Conservation (phyloP, 2,797 vertebrate genomes). For the Phaenicophaeus curvirostris region DNA sequence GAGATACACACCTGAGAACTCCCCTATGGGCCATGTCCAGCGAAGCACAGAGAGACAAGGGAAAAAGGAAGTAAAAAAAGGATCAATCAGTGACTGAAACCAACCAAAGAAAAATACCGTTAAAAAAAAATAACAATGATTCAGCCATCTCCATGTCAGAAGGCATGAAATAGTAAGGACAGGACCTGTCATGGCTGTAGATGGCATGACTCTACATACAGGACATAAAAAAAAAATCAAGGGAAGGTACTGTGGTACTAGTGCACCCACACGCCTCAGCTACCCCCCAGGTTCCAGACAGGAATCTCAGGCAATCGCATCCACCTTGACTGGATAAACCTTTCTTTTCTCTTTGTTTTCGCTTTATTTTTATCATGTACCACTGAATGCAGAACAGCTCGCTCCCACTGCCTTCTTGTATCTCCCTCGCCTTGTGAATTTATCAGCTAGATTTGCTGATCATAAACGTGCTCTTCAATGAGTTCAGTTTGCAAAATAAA, state of each 20-base stretch:
- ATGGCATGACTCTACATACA: slow-evolving; percentile 39
- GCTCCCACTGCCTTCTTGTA: background rate
- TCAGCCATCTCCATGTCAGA: slow-evolving; percentile 72
- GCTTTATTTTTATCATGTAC: background rate
- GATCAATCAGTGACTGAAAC: slow-evolving; percentile 87
- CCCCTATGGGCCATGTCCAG: slow-evolving; percentile 91
- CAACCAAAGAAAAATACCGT: slow-evolving; percentile 72
- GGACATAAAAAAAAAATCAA: background rate
- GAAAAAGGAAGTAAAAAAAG: slow-evolving; percentile 77
- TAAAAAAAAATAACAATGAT: slow-evolving; percentile 65
- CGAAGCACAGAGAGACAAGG: slow-evolving; percentile 84
- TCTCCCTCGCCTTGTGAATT: background rate
- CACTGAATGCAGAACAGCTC: background rate
- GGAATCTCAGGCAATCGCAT: background rate
- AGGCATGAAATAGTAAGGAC: slow-evolving; percentile 66
- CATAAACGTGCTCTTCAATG: background rate
- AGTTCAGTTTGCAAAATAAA: background rate
- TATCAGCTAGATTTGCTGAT: background rate
- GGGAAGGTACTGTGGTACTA: background rate
- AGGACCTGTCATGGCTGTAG: slow-evolving; percentile 50
- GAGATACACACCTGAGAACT: slow-evolving; percentile 99
- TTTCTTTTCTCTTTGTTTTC: background rate
- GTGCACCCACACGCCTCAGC: background rate
- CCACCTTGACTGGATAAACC: background rate
- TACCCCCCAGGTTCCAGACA: background rate